Evolutionary conservation across 2,113 vertebrate genomes (phyloP).

Genomic region (Ictalurus punctatus): DNA sequence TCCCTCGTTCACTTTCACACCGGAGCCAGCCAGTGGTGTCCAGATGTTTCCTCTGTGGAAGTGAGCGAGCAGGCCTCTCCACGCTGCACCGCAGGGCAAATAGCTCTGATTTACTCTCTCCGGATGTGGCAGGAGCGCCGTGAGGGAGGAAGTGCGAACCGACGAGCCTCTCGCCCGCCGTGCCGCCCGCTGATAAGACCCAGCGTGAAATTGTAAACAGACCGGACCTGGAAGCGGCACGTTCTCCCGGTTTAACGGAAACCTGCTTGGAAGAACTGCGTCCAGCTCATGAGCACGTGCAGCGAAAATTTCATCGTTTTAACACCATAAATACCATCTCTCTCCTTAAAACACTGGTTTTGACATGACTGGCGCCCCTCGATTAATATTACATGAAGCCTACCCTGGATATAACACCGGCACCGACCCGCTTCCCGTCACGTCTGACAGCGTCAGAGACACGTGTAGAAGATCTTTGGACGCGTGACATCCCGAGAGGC

Average conservation of each 20-base stretch:
- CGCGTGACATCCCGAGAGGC: neutral
- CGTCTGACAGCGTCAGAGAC: neutral
- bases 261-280: neutral
- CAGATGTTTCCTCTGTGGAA: conserved; percentile 78
- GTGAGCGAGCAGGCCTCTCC: conserved; percentile 59
- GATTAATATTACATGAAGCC: neutral
- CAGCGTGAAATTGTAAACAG: conserved; percentile 35
- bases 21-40: conserved; percentile 62
- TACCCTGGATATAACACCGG: too few relatives aligned
- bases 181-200: conserved; percentile 59
- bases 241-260: neutral
- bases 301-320: too few relatives aligned
- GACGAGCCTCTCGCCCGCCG: conserved; percentile 54
- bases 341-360: neutral
- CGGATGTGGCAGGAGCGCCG: conserved; percentile 62
- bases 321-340: neutral
- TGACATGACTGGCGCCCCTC: neutral
- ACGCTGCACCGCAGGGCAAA: conserved; percentile 53
- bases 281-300: neutral
- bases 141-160: conserved; percentile 51
- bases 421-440: neutral
- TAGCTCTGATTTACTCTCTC: conserved; percentile 63
- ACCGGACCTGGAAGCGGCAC: conserved; percentile 33
- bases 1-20: conserved; percentile 22
- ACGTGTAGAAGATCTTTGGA: neutral